A percentile compares a stretch with the other conserved stretches of the same genome.
phyloP scores from a whole-genome alignment of 2,888 invertebrate genomes.

The Agrochola circellaris region DNA sequence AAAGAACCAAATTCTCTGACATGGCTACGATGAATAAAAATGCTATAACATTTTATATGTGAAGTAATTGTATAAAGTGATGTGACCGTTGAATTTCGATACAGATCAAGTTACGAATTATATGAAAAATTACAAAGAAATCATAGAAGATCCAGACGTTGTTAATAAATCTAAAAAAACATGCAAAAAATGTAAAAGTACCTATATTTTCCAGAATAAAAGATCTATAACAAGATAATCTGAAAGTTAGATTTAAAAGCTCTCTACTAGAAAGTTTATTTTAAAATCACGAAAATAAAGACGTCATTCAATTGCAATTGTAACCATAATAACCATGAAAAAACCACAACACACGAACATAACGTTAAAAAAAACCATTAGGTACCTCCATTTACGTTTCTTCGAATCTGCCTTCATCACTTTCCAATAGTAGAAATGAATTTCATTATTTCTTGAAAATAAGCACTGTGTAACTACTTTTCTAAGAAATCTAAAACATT shows the following conservation, averaged over 20 bases:
- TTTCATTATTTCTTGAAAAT: constrained; percentile 46
- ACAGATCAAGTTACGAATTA: neutral
- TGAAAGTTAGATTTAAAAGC: no score
- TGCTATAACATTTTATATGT: neutral
- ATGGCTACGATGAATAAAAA: neutral
- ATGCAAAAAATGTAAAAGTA: no score
- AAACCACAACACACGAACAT: neutral
- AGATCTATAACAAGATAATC: neutral
- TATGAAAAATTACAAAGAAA: neutral
- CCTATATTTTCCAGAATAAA: neutral
- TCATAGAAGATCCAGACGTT: neutral
- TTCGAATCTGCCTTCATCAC: constrained; percentile 22
- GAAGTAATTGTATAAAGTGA: neutral
- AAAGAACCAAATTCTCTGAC: neutral
- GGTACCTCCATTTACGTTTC: constrained; percentile 29
- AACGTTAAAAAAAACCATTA: constrained; percentile 17
- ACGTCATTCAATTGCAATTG: neutral
- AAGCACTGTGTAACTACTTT: neutral
- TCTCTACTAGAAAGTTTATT: neutral
- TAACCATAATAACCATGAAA: neutral
- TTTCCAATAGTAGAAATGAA: constrained; percentile 19
- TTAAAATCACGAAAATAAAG: neutral
- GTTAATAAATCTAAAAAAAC: neutral
- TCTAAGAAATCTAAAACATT: constrained; percentile 6
- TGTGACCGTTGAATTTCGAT: neutral